Evolutionary conservation across 1,140 invertebrate genomes (phyloP), one percentile per base, ranked within the genome.

Genomic region (Pseudobourletiella spinata): DNA sequence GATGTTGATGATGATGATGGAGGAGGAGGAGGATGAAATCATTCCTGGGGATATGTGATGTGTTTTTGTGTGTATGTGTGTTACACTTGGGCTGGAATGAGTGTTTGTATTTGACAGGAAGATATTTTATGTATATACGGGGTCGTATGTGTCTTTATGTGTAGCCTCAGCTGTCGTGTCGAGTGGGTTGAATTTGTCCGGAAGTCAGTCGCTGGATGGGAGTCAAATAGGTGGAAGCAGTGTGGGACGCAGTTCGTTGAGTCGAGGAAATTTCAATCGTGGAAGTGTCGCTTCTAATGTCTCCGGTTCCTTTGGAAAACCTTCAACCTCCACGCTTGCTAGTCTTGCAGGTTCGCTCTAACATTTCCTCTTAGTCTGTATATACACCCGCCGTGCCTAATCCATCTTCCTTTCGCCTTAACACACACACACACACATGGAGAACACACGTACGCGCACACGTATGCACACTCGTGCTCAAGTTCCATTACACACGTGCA

Each of bases 311-410:
- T 82, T 86, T 28, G 87, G 88, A 11, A 89, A 90, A 73, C 89
- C 89, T 6, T 86, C 86, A 2, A 86, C 85, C 30, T 85, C 86
- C 0, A 89, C 88, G 0, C 76, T 92, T 26, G 87, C 86, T 1
- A 89, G 86, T 69, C 76, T 91, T 16, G 87, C 88, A 4, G 87
- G 87, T 22, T 74, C 90, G 24, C 16, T n/a, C 51, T 54, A 26
- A 29, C 16, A n/a, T 54, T 39, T 39, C 32, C 32, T 30, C 14
- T 54, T 54, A 4, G 22, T 26, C 28, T 26, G 11, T 24, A 22
- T 50, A 11, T 50, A 15, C 11, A 50, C 35, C 35, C 35, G 22
- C 11, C 22, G 14, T 54, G 3, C 25, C 20, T 32, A 3, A 24
- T 54, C 16, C 51, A 57, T 14, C 32, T 39, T 39, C 32, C n/a